Percentiles rank a stretch among this genome's conserved stretches.
Evolutionary conservation across 2,888 invertebrate species (phyloP).

Genomic region (Lucinisca nassula): DNA sequence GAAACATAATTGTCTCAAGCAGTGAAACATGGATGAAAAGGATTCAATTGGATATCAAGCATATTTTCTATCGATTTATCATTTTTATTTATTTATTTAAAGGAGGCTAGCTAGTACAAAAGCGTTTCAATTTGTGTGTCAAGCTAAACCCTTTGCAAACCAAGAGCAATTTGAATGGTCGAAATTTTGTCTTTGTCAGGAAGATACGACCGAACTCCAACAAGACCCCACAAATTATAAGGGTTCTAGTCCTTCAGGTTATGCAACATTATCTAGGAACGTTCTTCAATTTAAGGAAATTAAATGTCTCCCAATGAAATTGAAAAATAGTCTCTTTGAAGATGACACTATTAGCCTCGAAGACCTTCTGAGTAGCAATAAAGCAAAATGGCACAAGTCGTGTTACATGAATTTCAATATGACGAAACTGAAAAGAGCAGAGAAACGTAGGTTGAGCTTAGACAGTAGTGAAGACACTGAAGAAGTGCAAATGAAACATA

Average conservation of each 20-base stretch:
- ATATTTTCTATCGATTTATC: too few species aligned
- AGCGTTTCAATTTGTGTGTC: not conserved
- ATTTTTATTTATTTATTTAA: too few species aligned
- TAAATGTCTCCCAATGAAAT: not conserved
- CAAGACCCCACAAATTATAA: not conserved
- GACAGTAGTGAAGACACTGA: not conserved
- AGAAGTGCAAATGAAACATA: not conserved
- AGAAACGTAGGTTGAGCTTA: not conserved
- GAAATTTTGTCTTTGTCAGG: conserved; percentile 3
- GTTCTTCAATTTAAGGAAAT: not conserved
- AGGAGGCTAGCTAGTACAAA: too few species aligned
- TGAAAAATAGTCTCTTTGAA: not conserved
- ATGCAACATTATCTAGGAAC: not conserved
- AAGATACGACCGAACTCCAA: not conserved
- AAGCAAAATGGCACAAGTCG: conserved; percentile 26
- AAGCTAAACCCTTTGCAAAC: not conserved
- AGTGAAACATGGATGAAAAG: too few species aligned
- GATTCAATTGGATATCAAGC: too few species aligned
- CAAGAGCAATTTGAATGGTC: conserved; percentile 2
- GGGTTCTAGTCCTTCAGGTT: not conserved
- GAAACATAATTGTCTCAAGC: too few species aligned
- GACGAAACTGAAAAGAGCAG: not conserved
- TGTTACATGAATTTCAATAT: not conserved
- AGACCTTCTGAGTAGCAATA: not conserved
- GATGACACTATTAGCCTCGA: not conserved